phyloP scores from a whole-genome alignment of 2,797 vertebrate genomes.

The Phrynocephalus forsythii region DNA sequence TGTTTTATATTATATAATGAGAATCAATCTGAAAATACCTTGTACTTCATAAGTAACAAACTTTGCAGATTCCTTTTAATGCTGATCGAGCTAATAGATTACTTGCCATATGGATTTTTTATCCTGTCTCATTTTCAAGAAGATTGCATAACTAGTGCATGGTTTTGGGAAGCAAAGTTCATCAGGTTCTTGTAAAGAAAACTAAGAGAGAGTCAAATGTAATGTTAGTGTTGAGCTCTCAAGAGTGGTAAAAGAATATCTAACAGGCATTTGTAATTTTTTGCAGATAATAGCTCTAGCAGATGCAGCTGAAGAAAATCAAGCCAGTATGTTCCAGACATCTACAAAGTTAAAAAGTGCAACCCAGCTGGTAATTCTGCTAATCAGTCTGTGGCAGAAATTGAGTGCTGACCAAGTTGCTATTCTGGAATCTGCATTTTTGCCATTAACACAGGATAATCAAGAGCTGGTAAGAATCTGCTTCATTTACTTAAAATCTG shows the following conservation, averaged over 20 bases:
- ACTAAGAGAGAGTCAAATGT: constrained; percentile 59
- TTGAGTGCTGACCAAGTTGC: constrained; percentile 85
- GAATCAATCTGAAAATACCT: constrained; percentile 19
- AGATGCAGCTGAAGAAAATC: constrained; percentile 90
- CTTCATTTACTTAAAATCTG: constrained; percentile 23
- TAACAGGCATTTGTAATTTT: constrained; percentile 67
- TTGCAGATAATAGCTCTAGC: constrained; percentile 91
- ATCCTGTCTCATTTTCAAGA: constrained; percentile 47
- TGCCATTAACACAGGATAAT: constrained; percentile 90
- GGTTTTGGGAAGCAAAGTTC: constrained; percentile 70
- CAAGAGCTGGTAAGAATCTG: constrained; percentile 83
- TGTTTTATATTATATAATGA: neutral
- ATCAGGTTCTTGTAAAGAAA: constrained; percentile 63
- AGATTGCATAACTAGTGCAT: constrained; percentile 61
- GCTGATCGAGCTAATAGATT: constrained; percentile 23
- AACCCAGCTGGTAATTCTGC: constrained; percentile 89
- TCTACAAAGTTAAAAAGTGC: constrained; percentile 87
- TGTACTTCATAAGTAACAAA: constrained; percentile 25
- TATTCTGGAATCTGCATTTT: constrained; percentile 91
- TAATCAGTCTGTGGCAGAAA: constrained; percentile 91
- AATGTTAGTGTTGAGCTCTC: constrained; percentile 55
- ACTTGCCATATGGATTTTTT: constrained; percentile 61
- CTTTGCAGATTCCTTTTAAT: constrained; percentile 15
- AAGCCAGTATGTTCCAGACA: constrained; percentile 83
- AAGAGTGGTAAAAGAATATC: constrained; percentile 48